Conservation (phyloP, 2,113 vertebrate species). For the Pterocles burchelli region DNA sequence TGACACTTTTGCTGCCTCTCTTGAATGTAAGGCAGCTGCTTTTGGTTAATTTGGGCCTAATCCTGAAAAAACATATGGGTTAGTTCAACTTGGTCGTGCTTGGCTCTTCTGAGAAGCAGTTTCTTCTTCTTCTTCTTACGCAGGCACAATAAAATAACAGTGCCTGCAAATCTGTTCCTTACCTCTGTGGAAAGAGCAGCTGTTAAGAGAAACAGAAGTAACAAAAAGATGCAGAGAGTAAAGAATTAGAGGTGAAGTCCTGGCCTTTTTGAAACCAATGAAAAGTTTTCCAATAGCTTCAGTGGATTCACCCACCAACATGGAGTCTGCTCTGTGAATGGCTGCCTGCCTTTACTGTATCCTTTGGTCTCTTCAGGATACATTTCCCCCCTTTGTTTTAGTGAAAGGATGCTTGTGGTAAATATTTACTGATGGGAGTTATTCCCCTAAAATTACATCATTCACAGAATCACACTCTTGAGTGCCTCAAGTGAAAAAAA, state of each 20-base stretch:
- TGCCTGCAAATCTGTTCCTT: background rate
- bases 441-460: background rate
- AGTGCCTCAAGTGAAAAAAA: background rate
- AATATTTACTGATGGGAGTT: background rate
- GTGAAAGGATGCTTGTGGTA: background rate
- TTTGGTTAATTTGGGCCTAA: background rate
- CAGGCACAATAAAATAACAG: background rate
- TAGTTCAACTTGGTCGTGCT: background rate
- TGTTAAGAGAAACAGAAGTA: background rate
- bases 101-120: background rate
- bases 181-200: background rate
- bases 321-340: background rate
- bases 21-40: slow-evolving; percentile 2
- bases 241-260: background rate
- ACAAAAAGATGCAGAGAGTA: background rate
- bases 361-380: background rate
- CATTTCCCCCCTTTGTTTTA: background rate
- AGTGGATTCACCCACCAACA: background rate
- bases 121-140: background rate
- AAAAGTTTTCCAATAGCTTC: background rate
- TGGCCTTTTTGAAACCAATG: background rate
- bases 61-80: background rate
- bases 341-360: background rate
- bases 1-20: background rate
- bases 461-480: background rate